A percentile compares a stretch with the other conserved stretches of the same genome.
Evolutionary conservation across 2,797 vertebrate genomes (phyloP).

Genomic region (Labeo calbasu): DNA sequence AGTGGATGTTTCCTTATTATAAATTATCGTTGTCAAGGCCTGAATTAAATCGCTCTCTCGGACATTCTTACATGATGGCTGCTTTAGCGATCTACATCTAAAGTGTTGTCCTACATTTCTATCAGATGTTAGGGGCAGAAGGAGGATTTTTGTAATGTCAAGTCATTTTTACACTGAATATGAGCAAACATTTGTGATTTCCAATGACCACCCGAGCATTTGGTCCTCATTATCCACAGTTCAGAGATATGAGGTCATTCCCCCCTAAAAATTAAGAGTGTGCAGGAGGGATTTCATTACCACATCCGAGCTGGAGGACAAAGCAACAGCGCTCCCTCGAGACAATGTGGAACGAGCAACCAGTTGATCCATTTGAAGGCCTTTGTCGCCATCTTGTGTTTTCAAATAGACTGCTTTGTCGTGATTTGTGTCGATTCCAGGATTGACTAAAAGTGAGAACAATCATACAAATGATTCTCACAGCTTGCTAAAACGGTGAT

Average conservation of each 20-base stretch:
- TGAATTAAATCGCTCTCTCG: conserved; percentile 10
- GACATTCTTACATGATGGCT: neutral
- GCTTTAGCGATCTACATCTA: neutral
- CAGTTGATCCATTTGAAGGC: neutral
- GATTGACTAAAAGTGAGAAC: neutral
- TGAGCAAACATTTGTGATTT: conserved; percentile 65
- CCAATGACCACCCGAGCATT: conserved; percentile 65
- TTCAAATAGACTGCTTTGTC: neutral
- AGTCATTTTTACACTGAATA: conserved; percentile 51
- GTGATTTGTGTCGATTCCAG: neutral
- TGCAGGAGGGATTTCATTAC: conserved; percentile 31
- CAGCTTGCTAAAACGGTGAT: neutral
- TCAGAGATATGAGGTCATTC: conserved; percentile 72
- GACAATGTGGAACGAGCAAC: neutral
- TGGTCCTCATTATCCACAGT: conserved; percentile 72
- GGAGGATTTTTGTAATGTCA: conserved; percentile 49
- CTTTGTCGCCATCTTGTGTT: conserved; percentile 52
- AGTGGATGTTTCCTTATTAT: conserved; percentile 44
- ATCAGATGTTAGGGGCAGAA: conserved; percentile 6
- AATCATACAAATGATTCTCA: neutral
- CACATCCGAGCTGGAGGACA: neutral
- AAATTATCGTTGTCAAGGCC: neutral
- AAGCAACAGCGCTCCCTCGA: conserved; percentile 51
- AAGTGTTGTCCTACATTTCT: neutral
- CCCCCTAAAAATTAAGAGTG: conserved; percentile 61